These are phyloP conservation scores for Hyphantria cunea DNA, from an alignment of 1,140 invertebrate species.

Conservation along the genomic window DNA sequence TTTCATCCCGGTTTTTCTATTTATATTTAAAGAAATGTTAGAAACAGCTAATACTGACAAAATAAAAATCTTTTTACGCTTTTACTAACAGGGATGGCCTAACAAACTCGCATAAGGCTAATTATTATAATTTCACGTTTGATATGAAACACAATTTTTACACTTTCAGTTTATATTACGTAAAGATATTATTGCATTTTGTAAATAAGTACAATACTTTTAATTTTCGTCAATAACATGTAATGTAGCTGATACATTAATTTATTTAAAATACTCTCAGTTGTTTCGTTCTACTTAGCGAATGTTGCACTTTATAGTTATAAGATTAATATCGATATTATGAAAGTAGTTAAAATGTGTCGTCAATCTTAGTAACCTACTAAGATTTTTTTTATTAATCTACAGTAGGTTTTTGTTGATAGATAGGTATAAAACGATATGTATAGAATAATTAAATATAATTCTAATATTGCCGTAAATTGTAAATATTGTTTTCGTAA, in stretches of 20 bases:
- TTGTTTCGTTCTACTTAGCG: slow-evolving; percentile 74
- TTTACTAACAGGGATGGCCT: no score
- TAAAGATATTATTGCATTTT: slow-evolving; percentile 75
- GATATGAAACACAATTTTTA: slow-evolving; percentile 17
- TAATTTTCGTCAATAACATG: slow-evolving; percentile 56
- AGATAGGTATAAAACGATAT: slow-evolving; percentile 76
- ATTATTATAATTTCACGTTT: slow-evolving; percentile 4
- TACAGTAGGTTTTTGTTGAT: slow-evolving; percentile 70
- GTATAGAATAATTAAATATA: slow-evolving; percentile 63
- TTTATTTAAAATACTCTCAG: slow-evolving; percentile 77
- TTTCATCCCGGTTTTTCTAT: slow-evolving; percentile 21
- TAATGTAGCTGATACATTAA: slow-evolving; percentile 73
- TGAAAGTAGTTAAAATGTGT: slow-evolving; percentile 73
- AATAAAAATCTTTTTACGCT: slow-evolving; percentile 12
- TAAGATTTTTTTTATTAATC: slow-evolving; percentile 59
- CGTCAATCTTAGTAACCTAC: slow-evolving; percentile 75
- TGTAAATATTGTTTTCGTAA: slow-evolving; percentile 79
- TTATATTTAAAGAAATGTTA: slow-evolving; percentile 5
- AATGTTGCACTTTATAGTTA: slow-evolving; percentile 78
- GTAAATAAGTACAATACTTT: slow-evolving; percentile 76
- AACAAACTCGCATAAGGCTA: slow-evolving; percentile 17
- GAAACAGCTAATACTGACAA: not conserved
- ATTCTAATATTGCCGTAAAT: slow-evolving; percentile 56
- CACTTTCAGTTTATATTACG: slow-evolving; percentile 53
- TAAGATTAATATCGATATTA: slow-evolving; percentile 73